Base-by-base conservation (phyloP, 2,888 invertebrate species). In the Actias luna region DNA sequence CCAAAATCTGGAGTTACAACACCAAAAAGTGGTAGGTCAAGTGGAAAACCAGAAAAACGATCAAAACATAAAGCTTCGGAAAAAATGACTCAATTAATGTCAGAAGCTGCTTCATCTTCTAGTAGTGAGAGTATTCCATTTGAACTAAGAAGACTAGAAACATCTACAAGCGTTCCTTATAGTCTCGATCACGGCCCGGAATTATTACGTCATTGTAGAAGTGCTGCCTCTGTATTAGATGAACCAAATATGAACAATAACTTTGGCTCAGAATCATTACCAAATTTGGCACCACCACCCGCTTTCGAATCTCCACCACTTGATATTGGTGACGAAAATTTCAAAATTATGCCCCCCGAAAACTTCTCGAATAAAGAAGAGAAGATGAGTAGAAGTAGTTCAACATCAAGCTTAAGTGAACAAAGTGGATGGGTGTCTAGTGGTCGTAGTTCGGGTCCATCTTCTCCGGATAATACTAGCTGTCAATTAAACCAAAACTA, bases 361-460 rank as follows among this genome's bases (percentile, higher is more conserved):
- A 92, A 82, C 71, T 93, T 93, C 71, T 81, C 87, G 7, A 91
- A 88, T 67, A 92, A 91, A 78, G 88, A 92, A 67, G 82, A 84
- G 39, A 91, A 90, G 72, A 75, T 74, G 35, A 87, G 84, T 64
- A 85, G 84, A 76, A 94, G 93, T 63, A 93, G 89, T 71, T 95
- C 95, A 10, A 95, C 95, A 0, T 94, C 95, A 18, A 95, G 95
- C 64, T 86, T 96, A 65, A 97, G 97, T 75, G 97, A 97, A 83
- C 96, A 96, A 84, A 97, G 97, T 77, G 97, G 97, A 1, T 97
- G 97, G 97, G 97, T 97, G 0, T 97, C 97, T 35, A 97, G 96
- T 74, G 94, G 95, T 57, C 93, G 94, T 55, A 95, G 94, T 76
- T 94, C 95, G 60, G 93, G 93, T 25, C 93, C 93, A n/a, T 94